Percentiles rank a stretch among this genome's conserved stretches.
Evolutionary conservation across 1,140 invertebrate genomes (phyloP).

Genomic region (Brachionus asplanchnoidis): DNA sequence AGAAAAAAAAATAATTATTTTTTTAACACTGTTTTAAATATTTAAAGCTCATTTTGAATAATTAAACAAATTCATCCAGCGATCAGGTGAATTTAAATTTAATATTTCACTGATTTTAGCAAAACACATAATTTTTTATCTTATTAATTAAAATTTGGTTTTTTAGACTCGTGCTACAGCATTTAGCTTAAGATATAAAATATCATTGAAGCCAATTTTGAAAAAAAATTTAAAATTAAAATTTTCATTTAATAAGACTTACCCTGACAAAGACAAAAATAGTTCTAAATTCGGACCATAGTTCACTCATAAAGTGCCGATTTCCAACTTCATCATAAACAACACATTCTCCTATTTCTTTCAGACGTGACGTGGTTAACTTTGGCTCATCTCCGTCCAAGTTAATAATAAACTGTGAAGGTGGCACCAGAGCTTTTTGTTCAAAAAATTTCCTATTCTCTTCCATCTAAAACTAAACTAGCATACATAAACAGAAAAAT

Average conservation of each 20-base stretch:
- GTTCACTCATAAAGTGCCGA: not conserved
- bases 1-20: not conserved
- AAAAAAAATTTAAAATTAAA: not conserved
- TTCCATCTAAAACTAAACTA: not conserved
- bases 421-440: not conserved
- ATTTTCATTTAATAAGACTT: not conserved
- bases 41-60: not conserved
- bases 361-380: not conserved
- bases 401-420: conserved; percentile 14
- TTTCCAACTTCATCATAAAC: conserved; percentile 36
- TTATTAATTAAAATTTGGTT: not conserved
- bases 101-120: not conserved
- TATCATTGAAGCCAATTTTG: not conserved
- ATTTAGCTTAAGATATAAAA: not conserved
- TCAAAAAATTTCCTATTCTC: conserved; percentile 30
- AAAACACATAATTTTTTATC: not conserved
- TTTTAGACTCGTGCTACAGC: not conserved
- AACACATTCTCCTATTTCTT: not conserved
- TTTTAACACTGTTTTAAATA: not conserved
- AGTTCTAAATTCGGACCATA: conserved; percentile 36
- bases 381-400: not conserved
- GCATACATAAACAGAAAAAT: no score
- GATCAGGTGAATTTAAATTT: not conserved
- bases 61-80: not conserved
- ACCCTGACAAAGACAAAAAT: conserved; percentile 35